Evolutionary conservation across 2,888 invertebrate genomes (phyloP), one percentile per base, ranked within the genome.

Genomic region (Nasonia oneida): DNA sequence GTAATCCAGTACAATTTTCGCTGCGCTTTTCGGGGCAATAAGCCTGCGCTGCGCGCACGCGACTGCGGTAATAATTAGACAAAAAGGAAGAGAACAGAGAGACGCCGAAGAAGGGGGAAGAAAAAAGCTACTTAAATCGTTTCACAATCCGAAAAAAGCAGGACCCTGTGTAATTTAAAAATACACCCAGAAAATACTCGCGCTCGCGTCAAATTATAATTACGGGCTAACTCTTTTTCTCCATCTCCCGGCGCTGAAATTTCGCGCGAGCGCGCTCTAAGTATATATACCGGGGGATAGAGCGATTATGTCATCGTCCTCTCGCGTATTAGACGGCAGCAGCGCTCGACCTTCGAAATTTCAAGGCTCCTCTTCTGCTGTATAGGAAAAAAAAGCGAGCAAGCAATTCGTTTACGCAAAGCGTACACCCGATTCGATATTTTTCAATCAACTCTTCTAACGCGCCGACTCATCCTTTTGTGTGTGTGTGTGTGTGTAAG

Each of bases 381-480:
- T 10, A 33, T 12, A 18, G n/a, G 57, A 57, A n/a, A 39, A 8
- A 10, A 79, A 18, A 12, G 29, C 14, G 15, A 15, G 18, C 57
- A 3, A 12, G 5, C 37, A 37, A 4, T 39, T 39, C 39, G n/a
- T 37, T 33, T 18, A n/a, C 37, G 76, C 57, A 76, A 53, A 57
- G 50, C 15, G 67, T n/a, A 42, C n/a, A 29, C 53, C 10, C 53
- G 79, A 84, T 79, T 79, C 39, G 64, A 80, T 37, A 37, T 79
- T 84, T 84, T 79, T 79, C 84, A 79, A 84, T 84, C 78, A 74
- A 33, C 29, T 70, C 42, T 18, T 29, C 57, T 18, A 5, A 42
- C 23, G 42, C 73, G 33, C 61, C 73, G 15, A 82, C 57, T 71
- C 70, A 71, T 77, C 71, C 57, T 70, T 57, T 82, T 67, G 75